A percentile compares a stretch with the other conserved stretches of the same genome.
phyloP scores from a whole-genome alignment of 2,797 vertebrate genomes.

The Lutjanus campechanus region DNA sequence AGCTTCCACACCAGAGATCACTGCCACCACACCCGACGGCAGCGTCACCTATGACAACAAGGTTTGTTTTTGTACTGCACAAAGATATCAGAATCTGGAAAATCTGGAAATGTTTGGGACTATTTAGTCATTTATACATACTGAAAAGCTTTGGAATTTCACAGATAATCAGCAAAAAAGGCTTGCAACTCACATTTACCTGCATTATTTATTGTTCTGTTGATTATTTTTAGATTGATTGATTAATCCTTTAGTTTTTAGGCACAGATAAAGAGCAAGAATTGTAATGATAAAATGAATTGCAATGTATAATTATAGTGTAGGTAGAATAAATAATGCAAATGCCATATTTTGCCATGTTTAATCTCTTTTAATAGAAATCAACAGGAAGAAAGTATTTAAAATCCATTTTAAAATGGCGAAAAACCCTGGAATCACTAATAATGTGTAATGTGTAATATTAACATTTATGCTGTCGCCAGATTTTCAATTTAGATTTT shows the following conservation, averaged over 20 bases:
- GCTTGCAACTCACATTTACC: neutral
- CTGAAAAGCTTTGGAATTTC: too few species aligned
- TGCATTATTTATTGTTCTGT: neutral
- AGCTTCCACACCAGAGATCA: constrained; percentile 97
- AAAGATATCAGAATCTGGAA: neutral
- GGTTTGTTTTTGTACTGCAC: constrained; percentile 58
- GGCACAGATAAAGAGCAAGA: too few species aligned
- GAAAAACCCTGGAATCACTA: neutral
- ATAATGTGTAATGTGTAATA: neutral
- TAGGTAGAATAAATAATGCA: too few species aligned
- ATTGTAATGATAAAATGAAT: too few species aligned
- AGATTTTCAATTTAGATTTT: neutral
- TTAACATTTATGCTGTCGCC: neutral
- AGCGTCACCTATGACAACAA: constrained; percentile 97
- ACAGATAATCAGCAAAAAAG: neutral
- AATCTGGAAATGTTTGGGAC: neutral
- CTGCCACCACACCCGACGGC: constrained; percentile 96
- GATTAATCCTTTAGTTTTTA: neutral
- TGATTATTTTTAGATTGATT: neutral
- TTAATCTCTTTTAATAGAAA: neutral
- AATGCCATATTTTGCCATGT: neutral
- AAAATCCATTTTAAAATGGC: constrained; percentile 9
- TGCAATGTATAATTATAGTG: too few species aligned
- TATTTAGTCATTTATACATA: neutral
- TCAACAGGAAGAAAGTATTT: neutral